Base-by-base conservation (phyloP, 2,888 invertebrate species). In the Cephus nigrinus region DNA sequence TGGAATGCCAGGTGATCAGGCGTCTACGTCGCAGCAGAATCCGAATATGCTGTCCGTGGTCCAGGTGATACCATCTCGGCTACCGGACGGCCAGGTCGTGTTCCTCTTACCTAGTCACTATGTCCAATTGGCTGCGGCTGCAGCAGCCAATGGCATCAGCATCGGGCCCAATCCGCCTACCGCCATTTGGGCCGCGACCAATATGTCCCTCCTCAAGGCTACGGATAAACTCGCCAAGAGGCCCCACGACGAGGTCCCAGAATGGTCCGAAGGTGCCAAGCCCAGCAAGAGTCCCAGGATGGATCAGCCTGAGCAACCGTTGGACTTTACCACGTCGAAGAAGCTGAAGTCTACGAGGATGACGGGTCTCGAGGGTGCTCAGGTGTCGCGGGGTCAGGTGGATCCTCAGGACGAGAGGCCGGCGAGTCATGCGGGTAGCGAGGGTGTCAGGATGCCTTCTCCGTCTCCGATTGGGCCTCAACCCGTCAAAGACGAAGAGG, bases 101-200 rank as follows among this genome's bases (percentile, higher is more conserved):
- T 93, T 94, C 85, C 92, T 94, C 4, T 90, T 94, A 69, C 94
- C 94, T 69, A 94, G 94, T 87, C 94, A 94, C 87, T 94, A 94
- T 88, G 93, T 94, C 12, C 94, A 94, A 86, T 84, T 94, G 74
- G 93, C 94, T 1, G 93, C 93, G 4, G 93, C 93, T 0, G 91
- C 91, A 0, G 91, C 91, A 1, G 91, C 91, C 71, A 91, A 91
- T 80, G 91, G 91, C 12, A 91, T 91, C 71, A 91, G 90, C 84
- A 91, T 91, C 81, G 91, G 91, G 0, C 91, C 91, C 0, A 91
- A 91, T 77, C 91, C 91, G 4, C 91, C 91, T 0, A 91, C 91
- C 4, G 91, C 91, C 1, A 91, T 91, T 69, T 91, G 91, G 91
- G 91, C 91, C 1, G 89, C 91, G 1, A 91, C 91, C 11, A 91